phyloP scores from a whole-genome alignment of 2,888 invertebrate species.

The Branchellion lobata region DNA sequence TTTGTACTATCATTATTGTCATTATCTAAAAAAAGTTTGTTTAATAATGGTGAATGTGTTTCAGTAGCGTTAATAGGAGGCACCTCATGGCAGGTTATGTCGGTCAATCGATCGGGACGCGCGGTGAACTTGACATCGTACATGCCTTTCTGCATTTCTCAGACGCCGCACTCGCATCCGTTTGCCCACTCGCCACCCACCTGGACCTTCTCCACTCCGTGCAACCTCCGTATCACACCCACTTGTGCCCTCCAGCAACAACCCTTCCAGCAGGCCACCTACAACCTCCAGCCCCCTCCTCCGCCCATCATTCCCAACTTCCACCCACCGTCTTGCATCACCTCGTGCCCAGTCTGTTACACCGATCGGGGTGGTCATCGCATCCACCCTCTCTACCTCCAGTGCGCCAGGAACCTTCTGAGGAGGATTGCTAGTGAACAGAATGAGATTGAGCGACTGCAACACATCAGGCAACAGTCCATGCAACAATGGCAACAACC shows the following conservation, averaged over 20 bases:
- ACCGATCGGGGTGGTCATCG: background rate
- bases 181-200: background rate
- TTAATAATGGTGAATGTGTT: too few relatives aligned
- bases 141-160: conserved; percentile 17
- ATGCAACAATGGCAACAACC: background rate
- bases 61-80: too few relatives aligned
- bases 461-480: background rate
- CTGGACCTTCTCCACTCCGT: conserved; percentile 1
- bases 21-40: too few relatives aligned
- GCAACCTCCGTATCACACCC: conserved; percentile 4
- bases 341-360: background rate
- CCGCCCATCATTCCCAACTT: background rate
- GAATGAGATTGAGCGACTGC: background rate
- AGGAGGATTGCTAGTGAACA: conserved; percentile 4
- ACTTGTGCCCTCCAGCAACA: background rate
- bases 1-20: too few relatives aligned
- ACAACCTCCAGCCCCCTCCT: background rate
- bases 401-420: background rate
- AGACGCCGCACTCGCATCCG: background rate
- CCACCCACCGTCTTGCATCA: background rate
- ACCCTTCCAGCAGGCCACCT: background rate
- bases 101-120: background rate
- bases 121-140: conserved; percentile 5
- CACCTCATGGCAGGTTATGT: too few relatives aligned
- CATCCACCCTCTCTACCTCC: conserved; percentile 5